phyloP scores from a whole-genome alignment of 2,113 vertebrate genomes.

The Lipotes vexillifer region DNA sequence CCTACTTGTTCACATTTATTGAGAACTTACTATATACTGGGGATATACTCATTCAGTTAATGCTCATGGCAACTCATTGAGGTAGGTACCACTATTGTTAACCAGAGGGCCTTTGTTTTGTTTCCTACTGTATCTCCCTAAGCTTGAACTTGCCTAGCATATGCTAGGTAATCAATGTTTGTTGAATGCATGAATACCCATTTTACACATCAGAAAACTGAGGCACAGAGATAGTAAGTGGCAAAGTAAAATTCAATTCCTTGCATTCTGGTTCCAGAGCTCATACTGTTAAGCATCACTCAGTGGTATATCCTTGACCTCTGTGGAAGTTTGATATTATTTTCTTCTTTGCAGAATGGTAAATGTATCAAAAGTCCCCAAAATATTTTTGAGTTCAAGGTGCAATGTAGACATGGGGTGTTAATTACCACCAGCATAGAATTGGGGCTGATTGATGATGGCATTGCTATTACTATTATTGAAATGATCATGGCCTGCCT shows the following conservation, averaged over 20 bases:
- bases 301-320: not conserved
- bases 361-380: not conserved
- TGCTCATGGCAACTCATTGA: not conserved
- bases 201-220: not conserved
- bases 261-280: not conserved
- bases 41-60: not conserved
- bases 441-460: not conserved
- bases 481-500: not conserved
- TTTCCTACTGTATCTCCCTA: not conserved
- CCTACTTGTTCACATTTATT: not conserved
- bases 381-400: not conserved
- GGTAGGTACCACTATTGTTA: not conserved
- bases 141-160: not conserved
- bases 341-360: not conserved
- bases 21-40: not conserved
- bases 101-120: not conserved
- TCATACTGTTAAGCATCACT: not conserved
- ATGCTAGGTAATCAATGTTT: not conserved
- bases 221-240: not conserved
- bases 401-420: not conserved
- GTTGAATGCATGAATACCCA: not conserved
- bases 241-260: not conserved
- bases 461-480: not conserved
- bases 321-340: not conserved
- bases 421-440: not conserved